Conservation (phyloP, 2,113 vertebrate genomes). For the Tapirus terrestris region DNA sequence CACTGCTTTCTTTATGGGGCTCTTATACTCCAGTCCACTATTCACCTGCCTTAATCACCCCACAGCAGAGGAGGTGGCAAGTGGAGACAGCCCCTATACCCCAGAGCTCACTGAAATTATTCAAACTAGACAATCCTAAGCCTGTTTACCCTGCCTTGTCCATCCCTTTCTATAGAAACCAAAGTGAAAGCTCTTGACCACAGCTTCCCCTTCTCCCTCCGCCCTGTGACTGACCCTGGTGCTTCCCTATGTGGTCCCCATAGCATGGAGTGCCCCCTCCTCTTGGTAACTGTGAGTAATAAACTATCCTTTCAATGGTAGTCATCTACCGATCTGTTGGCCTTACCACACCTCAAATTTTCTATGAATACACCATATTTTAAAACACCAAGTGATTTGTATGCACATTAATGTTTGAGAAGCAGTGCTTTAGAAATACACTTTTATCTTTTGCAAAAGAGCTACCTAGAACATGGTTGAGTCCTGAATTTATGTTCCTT, state of each 20-base stretch:
- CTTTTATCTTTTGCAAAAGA: neutral
- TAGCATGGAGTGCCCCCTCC: too few relatives aligned
- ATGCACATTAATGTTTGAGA: neutral
- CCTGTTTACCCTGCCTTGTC: neutral
- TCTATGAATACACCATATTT: neutral
- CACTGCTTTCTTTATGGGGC: neutral
- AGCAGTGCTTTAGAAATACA: neutral
- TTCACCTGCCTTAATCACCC: neutral
- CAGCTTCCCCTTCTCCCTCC: neutral
- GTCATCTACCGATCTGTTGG: neutral
- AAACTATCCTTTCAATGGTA: neutral
- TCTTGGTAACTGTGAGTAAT: neutral
- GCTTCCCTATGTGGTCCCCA: fast-evolving
- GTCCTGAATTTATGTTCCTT: neutral
- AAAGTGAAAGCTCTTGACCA: neutral
- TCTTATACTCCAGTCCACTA: neutral
- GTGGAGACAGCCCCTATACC: neutral
- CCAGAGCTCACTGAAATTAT: neutral
- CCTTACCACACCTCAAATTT: neutral
- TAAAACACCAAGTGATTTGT: neutral
- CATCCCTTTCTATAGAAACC: neutral
- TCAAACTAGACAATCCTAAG: neutral
- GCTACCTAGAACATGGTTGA: neutral
- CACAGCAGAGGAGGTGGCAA: neutral
- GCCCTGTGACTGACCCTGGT: neutral